Evolutionary conservation across 92 coral and sea anemone genomes (phyloP), one percentile per base, ranked within the genome.

Genomic region (Pocillopora grandis): DNA sequence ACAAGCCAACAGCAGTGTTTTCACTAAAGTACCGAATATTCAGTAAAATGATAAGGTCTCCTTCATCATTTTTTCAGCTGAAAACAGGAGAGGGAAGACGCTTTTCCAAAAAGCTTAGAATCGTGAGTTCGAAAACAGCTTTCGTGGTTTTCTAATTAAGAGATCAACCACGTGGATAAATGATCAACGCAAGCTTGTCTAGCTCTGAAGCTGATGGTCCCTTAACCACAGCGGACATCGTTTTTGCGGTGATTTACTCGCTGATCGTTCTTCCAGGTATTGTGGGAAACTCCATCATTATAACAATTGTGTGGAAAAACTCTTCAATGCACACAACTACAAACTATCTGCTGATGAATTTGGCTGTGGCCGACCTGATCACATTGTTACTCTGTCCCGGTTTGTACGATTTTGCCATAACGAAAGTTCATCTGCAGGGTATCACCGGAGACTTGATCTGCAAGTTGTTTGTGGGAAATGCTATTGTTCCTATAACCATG

Each of bases 381-480:
- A 89, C 87, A 1, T 72, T 89, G 21, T 19, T 85, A 14, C 86
- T 80, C 68, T 89, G 92, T 70, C 92, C 92, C 17, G 92, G 92
- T 9, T 20, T 89, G 21, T 85, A 89, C 23, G 89, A 89, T 66
- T 89, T 84, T 65, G 86, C 86, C 31, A 37, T 89, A 63, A 79
- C 72, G 14, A 57, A 76, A 5, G 89, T 80, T 57, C 92, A 78
- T 56, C 86, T 86, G 15, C 76, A 64, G 9, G 88, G 92, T 5
- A 36, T 70, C 57, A 9, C 52, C 10, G 92, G 88, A 5, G 89
- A 89, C 62, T 69, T 72, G 62, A 67, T 89, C 56, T 89, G 92
- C 79, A 89, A 85, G 71, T 55, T 89, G 48, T 89, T 89, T 62
- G 87, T 86, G 20, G 92, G 92, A 19, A 89, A 89, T 68, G 92